Conservation (phyloP, 2,113 vertebrate genomes). For the Indicator indicator region DNA sequence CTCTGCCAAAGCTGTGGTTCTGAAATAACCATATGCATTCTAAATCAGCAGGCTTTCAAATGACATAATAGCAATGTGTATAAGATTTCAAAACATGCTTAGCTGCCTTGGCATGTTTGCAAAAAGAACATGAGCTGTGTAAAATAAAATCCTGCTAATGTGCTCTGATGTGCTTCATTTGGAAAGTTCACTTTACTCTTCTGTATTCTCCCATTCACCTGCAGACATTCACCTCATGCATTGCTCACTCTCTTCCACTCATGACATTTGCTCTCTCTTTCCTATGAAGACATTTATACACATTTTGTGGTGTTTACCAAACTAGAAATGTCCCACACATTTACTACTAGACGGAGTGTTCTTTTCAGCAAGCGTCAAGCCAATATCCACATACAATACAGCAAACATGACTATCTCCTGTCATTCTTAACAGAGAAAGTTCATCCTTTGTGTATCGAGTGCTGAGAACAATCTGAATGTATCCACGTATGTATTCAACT, state of each 20-base stretch:
- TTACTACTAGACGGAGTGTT: not conserved
- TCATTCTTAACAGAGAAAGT: not conserved
- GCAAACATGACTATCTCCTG: not conserved
- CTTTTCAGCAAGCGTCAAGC: not conserved
- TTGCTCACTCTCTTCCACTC: not conserved
- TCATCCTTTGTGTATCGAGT: accelerated
- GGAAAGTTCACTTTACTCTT: not conserved
- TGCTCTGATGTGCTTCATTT: not conserved
- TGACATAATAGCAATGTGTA: not conserved
- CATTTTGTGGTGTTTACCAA: accelerated
- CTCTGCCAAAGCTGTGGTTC: constrained; percentile 8
- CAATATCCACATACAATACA: accelerated
- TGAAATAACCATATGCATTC: constrained; percentile 10
- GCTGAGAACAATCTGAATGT: not conserved
- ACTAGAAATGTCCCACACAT: not conserved
- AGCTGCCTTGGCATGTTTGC: not conserved
- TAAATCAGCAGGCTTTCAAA: constrained; percentile 9
- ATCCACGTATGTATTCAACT: accelerated
- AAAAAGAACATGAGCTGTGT: not conserved
- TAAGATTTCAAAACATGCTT: accelerated
- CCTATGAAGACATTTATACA: no score
- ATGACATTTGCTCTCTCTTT: not conserved
- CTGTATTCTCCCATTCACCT: not conserved
- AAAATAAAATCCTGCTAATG: not conserved
- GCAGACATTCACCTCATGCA: no score